These are phyloP conservation scores for Apodemus sylvaticus DNA, from an alignment of 2,113 vertebrate genomes.

Conservation along the genomic window DNA sequence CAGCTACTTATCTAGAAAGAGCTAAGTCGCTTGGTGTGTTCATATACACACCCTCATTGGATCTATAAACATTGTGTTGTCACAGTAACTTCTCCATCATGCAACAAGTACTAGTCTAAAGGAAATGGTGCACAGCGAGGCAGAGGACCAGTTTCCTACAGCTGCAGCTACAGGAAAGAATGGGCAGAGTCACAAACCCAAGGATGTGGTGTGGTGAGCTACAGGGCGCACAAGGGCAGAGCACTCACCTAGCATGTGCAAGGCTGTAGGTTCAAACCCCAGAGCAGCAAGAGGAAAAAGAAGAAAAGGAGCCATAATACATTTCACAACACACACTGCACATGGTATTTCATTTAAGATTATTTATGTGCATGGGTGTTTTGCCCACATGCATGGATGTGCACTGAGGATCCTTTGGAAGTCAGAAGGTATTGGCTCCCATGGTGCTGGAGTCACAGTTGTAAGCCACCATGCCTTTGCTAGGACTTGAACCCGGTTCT, in stretches of 20 bases:
- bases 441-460: no score
- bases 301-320: background rate
- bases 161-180: background rate
- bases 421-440: background rate
- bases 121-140: background rate
- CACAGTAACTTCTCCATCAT: conserved; percentile 19
- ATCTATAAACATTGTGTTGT: conserved; percentile 21
- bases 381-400: background rate
- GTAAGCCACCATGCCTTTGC: background rate
- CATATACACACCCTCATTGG: background rate
- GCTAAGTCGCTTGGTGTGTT: background rate
- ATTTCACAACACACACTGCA: conserved; percentile 2
- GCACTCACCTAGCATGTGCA: background rate
- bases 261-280: background rate
- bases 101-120: conserved; percentile 20
- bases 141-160: background rate
- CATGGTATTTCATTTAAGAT: background rate
- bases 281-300: background rate
- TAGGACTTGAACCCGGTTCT: background rate
- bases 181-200: background rate
- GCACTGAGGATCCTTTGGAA: no score
- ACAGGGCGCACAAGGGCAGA: no score
- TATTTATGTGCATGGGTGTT: background rate
- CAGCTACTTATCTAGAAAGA: conserved; percentile 31
- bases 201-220: no score